A percentile compares a stretch with the other conserved stretches of the same genome.
Conservation (phyloP, 2,113 vertebrate species). For the Ranitomeya variabilis region DNA sequence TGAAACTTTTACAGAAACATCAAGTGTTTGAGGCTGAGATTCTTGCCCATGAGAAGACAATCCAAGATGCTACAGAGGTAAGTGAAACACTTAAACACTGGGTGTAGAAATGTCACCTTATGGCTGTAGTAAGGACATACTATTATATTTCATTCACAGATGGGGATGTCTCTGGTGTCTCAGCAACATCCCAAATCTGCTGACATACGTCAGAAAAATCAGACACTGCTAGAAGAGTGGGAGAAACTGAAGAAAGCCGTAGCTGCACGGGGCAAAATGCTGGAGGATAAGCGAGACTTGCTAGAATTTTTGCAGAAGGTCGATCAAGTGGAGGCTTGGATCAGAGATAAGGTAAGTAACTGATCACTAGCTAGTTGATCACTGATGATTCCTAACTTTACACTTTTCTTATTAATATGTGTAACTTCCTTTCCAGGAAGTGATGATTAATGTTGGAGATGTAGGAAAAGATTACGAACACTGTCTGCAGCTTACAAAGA, state of each 20-base stretch:
- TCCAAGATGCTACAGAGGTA: conserved; percentile 77
- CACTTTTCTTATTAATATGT: not conserved
- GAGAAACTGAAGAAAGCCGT: conserved; percentile 77
- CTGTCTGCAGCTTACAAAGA: conserved; percentile 80
- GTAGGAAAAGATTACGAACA: conserved; percentile 85
- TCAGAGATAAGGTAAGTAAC: conserved; percentile 80
- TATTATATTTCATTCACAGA: conserved; percentile 64
- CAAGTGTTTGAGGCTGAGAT: conserved; percentile 89
- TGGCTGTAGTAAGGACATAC: not conserved
- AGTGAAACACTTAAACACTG: not conserved
- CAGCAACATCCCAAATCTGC: conserved; percentile 68
- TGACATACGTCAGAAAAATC: conserved; percentile 69
- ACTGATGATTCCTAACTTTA: not conserved
- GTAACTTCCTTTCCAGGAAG: conserved; percentile 73
- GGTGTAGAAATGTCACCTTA: too few relatives aligned
- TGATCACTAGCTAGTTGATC: not conserved
- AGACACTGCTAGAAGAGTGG: conserved; percentile 75
- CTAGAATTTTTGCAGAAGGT: conserved; percentile 87
- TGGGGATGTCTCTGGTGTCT: conserved; percentile 74
- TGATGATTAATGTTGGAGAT: conserved; percentile 81
- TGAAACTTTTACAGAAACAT: conserved; percentile 83
- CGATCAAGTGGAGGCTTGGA: conserved; percentile 87
- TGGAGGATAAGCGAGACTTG: conserved; percentile 80
- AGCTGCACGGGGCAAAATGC: conserved; percentile 73
- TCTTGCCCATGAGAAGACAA: conserved; percentile 77